Conservation (phyloP, 2,888 invertebrate genomes). For the Smittia sp. region DNA sequence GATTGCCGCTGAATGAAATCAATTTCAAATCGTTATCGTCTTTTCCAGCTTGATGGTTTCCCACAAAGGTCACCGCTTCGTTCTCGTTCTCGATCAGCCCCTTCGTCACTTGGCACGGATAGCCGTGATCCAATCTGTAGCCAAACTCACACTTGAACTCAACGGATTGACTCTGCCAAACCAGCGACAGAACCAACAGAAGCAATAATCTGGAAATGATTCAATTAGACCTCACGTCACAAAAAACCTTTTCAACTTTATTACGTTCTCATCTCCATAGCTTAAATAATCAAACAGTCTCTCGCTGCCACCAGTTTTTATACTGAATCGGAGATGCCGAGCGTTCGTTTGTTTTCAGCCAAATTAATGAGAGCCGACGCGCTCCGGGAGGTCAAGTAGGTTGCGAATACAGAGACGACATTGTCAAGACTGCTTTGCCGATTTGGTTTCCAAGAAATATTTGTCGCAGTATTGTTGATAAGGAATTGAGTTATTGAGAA, state of each 20-base stretch:
- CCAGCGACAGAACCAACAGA: background rate
- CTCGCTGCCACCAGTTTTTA: background rate
- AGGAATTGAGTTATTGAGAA: no score
- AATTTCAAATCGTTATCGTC: slow-evolving; percentile 33
- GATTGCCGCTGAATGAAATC: slow-evolving; percentile 37
- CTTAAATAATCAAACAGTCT: background rate
- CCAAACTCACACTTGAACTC: slow-evolving; percentile 22
- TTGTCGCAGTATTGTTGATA: no score
- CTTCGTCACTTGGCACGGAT: slow-evolving; percentile 30
- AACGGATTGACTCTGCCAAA: background rate
- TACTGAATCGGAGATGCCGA: background rate
- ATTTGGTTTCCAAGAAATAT: background rate
- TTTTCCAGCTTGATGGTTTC: slow-evolving; percentile 28
- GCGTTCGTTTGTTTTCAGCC: background rate
- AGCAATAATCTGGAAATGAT: background rate
- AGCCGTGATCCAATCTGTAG: slow-evolving; percentile 31
- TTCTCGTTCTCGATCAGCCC: background rate
- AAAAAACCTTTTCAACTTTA: background rate
- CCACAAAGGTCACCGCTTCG: slow-evolving; percentile 32
- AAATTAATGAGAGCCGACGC: background rate
- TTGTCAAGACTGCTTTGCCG: background rate
- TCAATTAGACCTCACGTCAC: background rate
- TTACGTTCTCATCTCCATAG: slow-evolving; percentile 16
- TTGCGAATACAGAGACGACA: background rate
- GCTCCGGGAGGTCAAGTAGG: background rate